Percentiles rank a stretch among this genome's conserved stretches.
Conservation (phyloP, 2,113 vertebrate species). For the Proteles cristata region DNA sequence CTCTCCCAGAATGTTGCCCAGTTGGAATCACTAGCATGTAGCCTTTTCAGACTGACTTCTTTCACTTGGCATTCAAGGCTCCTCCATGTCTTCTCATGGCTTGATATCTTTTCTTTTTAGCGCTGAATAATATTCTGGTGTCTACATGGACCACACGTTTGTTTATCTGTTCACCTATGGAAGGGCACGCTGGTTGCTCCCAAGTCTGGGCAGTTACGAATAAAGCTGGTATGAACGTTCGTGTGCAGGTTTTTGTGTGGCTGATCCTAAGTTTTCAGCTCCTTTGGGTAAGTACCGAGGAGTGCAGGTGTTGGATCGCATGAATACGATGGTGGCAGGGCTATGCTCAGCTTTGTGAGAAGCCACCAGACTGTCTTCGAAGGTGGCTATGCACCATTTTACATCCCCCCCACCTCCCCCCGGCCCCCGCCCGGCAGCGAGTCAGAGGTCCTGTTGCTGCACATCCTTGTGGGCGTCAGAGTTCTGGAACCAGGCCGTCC, state of each 20-base stretch:
- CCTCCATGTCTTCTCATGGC: background rate
- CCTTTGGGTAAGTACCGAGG: background rate
- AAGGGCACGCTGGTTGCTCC: background rate
- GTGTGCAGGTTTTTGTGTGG: background rate
- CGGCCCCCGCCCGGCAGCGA: no score
- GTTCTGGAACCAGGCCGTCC: background rate
- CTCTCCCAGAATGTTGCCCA: background rate
- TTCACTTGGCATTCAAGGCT: background rate
- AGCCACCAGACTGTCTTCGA: background rate
- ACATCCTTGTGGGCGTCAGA: background rate
- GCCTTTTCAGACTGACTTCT: background rate
- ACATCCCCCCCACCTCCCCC: background rate
- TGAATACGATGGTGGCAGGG: no score
- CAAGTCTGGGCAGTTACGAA: background rate
- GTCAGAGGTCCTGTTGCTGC: background rate
- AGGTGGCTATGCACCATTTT: background rate
- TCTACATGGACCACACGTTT: background rate
- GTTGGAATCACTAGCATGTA: background rate
- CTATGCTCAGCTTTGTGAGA: background rate
- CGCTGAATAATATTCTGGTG: accelerated
- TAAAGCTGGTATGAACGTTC: background rate
- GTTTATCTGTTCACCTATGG: background rate
- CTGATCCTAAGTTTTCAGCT: background rate
- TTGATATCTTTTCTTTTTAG: background rate
- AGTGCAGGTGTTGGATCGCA: background rate